These are phyloP conservation scores for Dugesia japonica DNA, from an alignment of 2,888 invertebrate species.

Conservation along the genomic window DNA sequence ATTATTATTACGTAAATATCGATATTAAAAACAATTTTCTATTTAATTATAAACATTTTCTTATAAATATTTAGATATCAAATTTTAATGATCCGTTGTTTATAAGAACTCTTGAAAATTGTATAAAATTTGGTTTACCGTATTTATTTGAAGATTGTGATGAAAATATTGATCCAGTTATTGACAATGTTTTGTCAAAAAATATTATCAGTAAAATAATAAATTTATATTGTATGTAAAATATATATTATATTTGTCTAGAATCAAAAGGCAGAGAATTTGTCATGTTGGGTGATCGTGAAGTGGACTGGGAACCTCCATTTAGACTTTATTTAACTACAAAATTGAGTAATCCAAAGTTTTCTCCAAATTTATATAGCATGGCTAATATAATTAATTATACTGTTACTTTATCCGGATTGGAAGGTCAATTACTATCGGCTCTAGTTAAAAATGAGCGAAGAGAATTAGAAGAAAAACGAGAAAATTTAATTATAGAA, in stretches of 20 bases:
- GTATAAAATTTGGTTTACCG: slow-evolving; percentile 36
- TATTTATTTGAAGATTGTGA: slow-evolving; percentile 35
- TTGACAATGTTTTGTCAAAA: slow-evolving; percentile 35
- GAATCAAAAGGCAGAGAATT: slow-evolving; percentile 30
- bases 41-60: too few relatives aligned
- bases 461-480: slow-evolving; percentile 35
- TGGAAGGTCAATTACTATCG: slow-evolving; percentile 34
- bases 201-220: slow-evolving; percentile 33
- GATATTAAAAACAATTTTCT: too few relatives aligned
- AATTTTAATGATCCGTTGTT: slow-evolving; percentile 35
- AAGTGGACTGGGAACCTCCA: slow-evolving; percentile 35
- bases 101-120: slow-evolving; percentile 34
- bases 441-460: slow-evolving; percentile 34
- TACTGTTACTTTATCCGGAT: slow-evolving; percentile 35
- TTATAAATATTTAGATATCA: slow-evolving; percentile 30
- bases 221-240: background rate
- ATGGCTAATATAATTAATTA: slow-evolving; percentile 34
- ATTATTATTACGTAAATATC: too few relatives aligned
- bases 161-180: slow-evolving; percentile 35
- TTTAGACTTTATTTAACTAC: slow-evolving; percentile 35
- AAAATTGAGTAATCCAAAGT: slow-evolving; percentile 35
- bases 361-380: slow-evolving; percentile 30
- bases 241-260: background rate
- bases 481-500: slow-evolving; percentile 35
- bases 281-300: slow-evolving; percentile 35